phyloP scores from a whole-genome alignment of 1,140 invertebrate genomes.

The Sarcophaga bullata region DNA sequence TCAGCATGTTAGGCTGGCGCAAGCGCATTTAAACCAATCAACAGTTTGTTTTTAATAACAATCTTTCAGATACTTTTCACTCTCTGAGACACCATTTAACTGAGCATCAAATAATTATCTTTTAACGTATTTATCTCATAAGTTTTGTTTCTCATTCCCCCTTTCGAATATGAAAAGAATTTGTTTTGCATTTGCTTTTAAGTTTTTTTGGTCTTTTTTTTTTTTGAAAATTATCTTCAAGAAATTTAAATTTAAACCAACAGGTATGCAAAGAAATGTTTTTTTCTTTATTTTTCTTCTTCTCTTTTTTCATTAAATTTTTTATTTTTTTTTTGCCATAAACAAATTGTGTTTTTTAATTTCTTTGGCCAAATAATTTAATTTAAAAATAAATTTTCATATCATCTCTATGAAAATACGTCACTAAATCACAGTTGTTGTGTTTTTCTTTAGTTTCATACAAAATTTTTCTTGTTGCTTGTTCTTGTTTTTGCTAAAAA shows the following conservation, averaged over 20 bases:
- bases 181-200: neutral
- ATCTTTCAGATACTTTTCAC: neutral
- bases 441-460: neutral
- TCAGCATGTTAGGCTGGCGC: constrained; percentile 55
- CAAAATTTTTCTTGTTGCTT: neutral
- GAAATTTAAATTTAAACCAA: neutral
- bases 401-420: neutral
- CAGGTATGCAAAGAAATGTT: neutral
- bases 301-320: neutral
- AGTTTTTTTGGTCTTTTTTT: no score
- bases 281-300: no score
- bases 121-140: neutral
- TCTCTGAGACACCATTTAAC: neutral
- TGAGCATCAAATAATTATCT: neutral
- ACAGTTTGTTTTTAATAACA: constrained; percentile 53
- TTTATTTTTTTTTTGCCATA: neutral
- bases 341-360: neutral
- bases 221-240: no score
- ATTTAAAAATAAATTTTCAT: constrained; percentile 25
- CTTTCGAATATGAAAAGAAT: neutral
- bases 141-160: neutral
- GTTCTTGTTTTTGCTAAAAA: neutral
- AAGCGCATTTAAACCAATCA: constrained; percentile 65
- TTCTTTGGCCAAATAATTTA: neutral
- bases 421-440: neutral